A percentile compares a stretch with the other conserved stretches of the same genome.
Conservation (phyloP, 2,113 vertebrate genomes). For the Maylandia zebra region DNA sequence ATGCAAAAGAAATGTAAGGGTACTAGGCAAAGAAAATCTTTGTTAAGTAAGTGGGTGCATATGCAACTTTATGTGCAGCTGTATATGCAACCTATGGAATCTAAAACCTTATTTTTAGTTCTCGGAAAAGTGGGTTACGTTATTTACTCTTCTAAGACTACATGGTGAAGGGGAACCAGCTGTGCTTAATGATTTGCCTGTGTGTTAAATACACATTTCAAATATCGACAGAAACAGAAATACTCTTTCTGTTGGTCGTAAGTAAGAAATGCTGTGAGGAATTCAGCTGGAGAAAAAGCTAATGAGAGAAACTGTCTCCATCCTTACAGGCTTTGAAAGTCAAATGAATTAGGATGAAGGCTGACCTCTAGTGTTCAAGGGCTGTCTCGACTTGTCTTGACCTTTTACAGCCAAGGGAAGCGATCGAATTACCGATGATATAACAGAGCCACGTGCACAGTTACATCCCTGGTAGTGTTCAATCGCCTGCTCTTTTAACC, state of each 20-base stretch:
- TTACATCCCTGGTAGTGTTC: not conserved
- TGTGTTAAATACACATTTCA: not conserved
- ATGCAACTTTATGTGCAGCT: not conserved
- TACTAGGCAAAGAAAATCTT: fast-evolving
- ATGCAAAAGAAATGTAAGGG: not conserved
- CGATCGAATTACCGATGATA: not conserved
- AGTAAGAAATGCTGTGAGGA: not conserved
- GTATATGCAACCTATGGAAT: fast-evolving
- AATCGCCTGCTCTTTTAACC: not conserved
- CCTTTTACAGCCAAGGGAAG: not conserved
- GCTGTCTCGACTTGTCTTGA: not conserved
- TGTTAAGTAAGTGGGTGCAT: not conserved
- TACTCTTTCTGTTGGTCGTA: fast-evolving
- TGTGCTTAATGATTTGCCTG: not conserved
- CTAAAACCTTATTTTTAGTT: not conserved
- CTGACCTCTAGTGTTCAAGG: slow-evolving; percentile 13
- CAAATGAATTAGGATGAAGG: not conserved
- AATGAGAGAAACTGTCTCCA: not conserved
- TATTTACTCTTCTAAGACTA: not conserved
- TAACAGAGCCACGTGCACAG: not conserved
- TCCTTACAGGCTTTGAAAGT: not conserved
- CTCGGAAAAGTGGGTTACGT: not conserved
- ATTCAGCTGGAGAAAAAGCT: not conserved
- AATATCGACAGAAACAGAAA: fast-evolving
- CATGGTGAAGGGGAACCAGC: not conserved